phyloP scores from a whole-genome alignment of 2,888 invertebrate genomes.

The Epinotia demarniana region DNA sequence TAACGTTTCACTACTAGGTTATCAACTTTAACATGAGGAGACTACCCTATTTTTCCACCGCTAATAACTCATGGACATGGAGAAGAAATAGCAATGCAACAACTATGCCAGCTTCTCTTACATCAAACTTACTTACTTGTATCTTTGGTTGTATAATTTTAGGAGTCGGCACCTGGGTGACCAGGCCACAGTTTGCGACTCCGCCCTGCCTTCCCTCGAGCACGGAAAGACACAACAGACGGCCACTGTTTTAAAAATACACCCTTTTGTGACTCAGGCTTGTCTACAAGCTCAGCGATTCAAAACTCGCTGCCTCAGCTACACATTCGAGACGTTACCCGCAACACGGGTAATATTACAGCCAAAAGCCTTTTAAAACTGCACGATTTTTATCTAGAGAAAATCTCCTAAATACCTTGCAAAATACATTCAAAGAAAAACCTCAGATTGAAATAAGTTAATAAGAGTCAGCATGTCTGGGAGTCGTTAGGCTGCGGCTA shows the following conservation, averaged over 20 bases:
- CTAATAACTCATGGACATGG: no score
- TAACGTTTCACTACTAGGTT: no score
- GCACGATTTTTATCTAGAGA: slow-evolving; percentile 9
- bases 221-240: background rate
- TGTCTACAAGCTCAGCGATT: slow-evolving; percentile 21
- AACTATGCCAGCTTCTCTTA: background rate
- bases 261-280: background rate
- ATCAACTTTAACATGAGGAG: no score
- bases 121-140: background rate
- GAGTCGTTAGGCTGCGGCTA: slow-evolving; percentile 30
- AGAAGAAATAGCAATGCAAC: background rate
- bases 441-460: slow-evolving; percentile 72
- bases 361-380: slow-evolving; percentile 6
- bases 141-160: slow-evolving; percentile 9
- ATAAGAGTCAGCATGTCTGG: slow-evolving; percentile 65
- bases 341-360: background rate
- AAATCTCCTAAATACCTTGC: slow-evolving; percentile 52
- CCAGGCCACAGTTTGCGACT: background rate
- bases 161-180: slow-evolving; percentile 29
- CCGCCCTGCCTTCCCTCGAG: background rate
- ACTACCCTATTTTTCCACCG: no score
- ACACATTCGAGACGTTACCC: slow-evolving; percentile 1
- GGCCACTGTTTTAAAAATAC: background rate
- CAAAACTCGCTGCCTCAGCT: slow-evolving; percentile 10
- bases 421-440: slow-evolving; percentile 66